Percentiles rank a stretch among this genome's conserved stretches.
Evolutionary conservation across 2,888 invertebrate genomes (phyloP).

Genomic region (Trilocha varians): DNA sequence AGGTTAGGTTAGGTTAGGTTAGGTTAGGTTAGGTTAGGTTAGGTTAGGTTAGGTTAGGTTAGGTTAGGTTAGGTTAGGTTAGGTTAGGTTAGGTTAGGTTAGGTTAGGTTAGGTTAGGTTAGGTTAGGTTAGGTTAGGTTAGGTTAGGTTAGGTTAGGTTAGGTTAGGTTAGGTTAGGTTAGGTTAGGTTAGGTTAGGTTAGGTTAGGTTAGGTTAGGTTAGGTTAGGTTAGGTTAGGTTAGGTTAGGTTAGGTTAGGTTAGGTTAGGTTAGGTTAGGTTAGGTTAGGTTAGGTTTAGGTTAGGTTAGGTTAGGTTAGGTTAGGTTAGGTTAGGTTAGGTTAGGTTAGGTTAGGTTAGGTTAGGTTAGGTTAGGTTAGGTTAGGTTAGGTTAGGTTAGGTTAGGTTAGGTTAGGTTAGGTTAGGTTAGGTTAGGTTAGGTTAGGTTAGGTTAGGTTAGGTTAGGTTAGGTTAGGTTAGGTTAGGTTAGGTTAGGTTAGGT

Average conservation of each 20-base stretch:
- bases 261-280: slow-evolving; percentile 19
- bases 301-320: slow-evolving; percentile 14
- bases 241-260: slow-evolving; percentile 21
- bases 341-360: slow-evolving; percentile 10
- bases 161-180: slow-evolving; percentile 12
- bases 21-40: slow-evolving; percentile 7
- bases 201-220: slow-evolving; percentile 16
- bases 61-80: slow-evolving; percentile 10
- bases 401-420: slow-evolving; percentile 10
- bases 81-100: slow-evolving; percentile 5
- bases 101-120: slow-evolving; percentile 8
- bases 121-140: slow-evolving; percentile 9
- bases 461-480: slow-evolving; percentile 11
- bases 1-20: slow-evolving; percentile 7
- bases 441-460: slow-evolving; percentile 10
- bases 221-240: slow-evolving; percentile 18
- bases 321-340: slow-evolving; percentile 10
- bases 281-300: slow-evolving; percentile 17
- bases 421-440: slow-evolving; percentile 10
- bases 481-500: slow-evolving; percentile 11
- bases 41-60: slow-evolving; percentile 9
- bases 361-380: slow-evolving; percentile 11
- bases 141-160: slow-evolving; percentile 12
- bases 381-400: slow-evolving; percentile 11
- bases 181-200: slow-evolving; percentile 18